Base-by-base conservation (phyloP, 2,113 vertebrate genomes). In the Galeopterus variegatus region DNA sequence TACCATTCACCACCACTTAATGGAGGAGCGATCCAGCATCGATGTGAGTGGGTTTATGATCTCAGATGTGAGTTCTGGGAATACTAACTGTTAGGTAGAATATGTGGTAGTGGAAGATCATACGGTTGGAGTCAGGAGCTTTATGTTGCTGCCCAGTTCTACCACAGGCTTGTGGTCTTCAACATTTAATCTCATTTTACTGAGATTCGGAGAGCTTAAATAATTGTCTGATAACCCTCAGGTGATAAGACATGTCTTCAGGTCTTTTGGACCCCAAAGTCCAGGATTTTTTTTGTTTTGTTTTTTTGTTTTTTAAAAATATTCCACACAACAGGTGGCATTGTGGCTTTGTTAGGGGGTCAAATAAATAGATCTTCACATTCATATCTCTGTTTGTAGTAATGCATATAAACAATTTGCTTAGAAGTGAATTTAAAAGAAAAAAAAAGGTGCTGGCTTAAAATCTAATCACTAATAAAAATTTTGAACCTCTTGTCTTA, bases 341-440 rank as follows among this genome's bases (percentile, higher is more conserved):
- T 64, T 45, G 6, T 45, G n/a, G n/a, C n/a, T n/a, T n/a, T n/a
- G n/a, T n/a, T 79, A 72, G 19, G 54, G 10, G 69, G 24, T 36
- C 36, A n/a, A n/a, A n/a, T n/a, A 67, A 14, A 80, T 19, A 52
- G 21, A 52, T 24, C 52, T 87, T 52, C 36, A 54, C 28, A 17
- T 19, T 83, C 28, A 41, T 75, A n/a, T 83, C 10, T 54, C 60
- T 33, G 4, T 82, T 88, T 88, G 15, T 62, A n/a, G 31, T 54
- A 72, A n/a, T 56, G 18, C 6, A 31, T 21, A 45, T 17, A 12
- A 23, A 7, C 24, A 93, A 50, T 28, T 54, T 48, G 82, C 54
- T 85, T 77, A 56, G 28, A 94, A 90, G 36, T 73, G 13, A 19
- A 54, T 80, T 54, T 80, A 72, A 69, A 94, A 85, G 9, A n/a